These are phyloP conservation scores for Rotaria magnacalcarata DNA, from an alignment of 2,888 invertebrate species.

Conservation along the genomic window DNA sequence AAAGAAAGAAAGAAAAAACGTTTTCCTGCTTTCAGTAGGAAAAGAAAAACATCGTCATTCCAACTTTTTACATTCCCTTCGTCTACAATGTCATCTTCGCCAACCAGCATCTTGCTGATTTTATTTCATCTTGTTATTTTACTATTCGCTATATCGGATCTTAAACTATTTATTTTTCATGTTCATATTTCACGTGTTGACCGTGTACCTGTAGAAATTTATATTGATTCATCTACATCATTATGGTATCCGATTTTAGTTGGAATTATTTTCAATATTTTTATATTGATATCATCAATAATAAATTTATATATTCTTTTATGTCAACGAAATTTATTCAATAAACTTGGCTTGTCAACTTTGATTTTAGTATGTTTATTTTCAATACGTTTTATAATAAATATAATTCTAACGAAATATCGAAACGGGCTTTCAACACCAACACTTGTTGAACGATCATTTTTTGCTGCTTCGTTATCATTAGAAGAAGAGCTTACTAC, in stretches of 20 bases:
- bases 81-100: not conserved
- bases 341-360: not conserved
- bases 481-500: not conserved
- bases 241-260: not conserved
- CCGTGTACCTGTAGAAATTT: not conserved
- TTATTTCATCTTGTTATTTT: not conserved
- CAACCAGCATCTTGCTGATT: not conserved
- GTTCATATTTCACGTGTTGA: slow-evolving; percentile 3
- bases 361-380: not conserved
- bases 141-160: not conserved
- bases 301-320: not conserved
- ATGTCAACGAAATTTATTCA: not conserved
- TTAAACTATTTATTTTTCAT: not conserved
- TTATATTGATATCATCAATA: not conserved
- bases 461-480: not conserved
- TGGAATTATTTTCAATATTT: not conserved
- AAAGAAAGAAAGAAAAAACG: not conserved
- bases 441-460: not conserved
- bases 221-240: not conserved
- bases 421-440: not conserved
- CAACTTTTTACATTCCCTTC: not conserved
- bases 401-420: not conserved
- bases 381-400: not conserved
- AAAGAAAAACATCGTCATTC: not conserved
- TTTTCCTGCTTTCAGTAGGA: not conserved